Percentiles rank a stretch among this genome's conserved stretches.
These are phyloP conservation scores for Malurus alboscapulatus DNA, from an alignment of 2,113 vertebrate species.

Conservation along the genomic window DNA sequence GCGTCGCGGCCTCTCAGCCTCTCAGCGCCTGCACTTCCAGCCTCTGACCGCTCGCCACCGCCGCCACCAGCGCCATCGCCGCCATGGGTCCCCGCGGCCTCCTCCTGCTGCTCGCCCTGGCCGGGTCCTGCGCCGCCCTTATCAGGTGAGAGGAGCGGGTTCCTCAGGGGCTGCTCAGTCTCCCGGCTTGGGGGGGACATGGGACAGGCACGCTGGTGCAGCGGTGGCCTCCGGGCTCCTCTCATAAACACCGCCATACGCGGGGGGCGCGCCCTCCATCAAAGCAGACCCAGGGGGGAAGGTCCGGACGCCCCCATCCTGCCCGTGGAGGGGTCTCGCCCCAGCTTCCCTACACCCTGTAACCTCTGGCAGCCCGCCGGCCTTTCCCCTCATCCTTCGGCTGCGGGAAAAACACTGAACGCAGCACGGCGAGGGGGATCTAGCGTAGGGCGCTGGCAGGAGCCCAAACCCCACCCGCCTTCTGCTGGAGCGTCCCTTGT, in stretches of 20 bases:
- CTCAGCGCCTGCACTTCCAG: not conserved
- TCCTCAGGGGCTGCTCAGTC: not conserved
- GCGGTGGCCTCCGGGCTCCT: not conserved
- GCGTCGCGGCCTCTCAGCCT: not conserved
- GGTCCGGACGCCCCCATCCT: not conserved
- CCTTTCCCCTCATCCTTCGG: fast-evolving
- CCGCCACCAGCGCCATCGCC: not conserved
- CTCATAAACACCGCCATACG: not conserved
- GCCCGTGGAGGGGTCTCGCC: not conserved
- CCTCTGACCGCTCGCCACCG: not conserved
- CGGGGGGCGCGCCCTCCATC: too few relatives aligned
- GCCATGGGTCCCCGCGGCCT: slow-evolving; percentile 30
- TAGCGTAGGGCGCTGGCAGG: not conserved
- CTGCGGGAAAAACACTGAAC: not conserved
- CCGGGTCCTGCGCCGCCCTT: slow-evolving; percentile 8
- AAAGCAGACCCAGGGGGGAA: not conserved
- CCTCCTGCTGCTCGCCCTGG: not conserved
- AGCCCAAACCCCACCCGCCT: not conserved
- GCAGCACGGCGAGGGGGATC: not conserved
- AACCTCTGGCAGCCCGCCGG: not conserved
- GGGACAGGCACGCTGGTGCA: not conserved
- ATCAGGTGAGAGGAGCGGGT: slow-evolving; percentile 34
- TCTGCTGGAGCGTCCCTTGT: fast-evolving
- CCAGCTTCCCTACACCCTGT: not conserved
- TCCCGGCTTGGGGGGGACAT: fast-evolving